Evolutionary conservation across 2,888 invertebrate genomes (phyloP), one percentile per base, ranked within the genome.

Genomic region (Andrena bucephala): DNA sequence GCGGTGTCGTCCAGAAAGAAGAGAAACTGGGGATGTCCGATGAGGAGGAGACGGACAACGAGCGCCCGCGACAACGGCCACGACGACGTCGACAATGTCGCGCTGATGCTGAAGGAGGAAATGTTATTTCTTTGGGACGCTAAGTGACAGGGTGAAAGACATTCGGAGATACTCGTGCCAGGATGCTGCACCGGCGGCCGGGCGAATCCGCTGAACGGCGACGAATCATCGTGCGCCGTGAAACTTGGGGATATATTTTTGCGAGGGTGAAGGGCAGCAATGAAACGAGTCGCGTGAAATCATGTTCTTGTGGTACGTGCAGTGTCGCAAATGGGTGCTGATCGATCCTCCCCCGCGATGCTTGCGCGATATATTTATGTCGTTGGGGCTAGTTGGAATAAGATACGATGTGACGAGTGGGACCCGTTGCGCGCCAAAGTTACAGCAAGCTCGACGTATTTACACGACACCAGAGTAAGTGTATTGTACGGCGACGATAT

Each of bases 121-220:
- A 92, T 90, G 91, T 91, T 92, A 92, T 92, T 92, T 92, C 89
- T 90, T 87, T 87, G 72, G 87, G 89, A 85, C 87, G 87, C 87
- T 92, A 92, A 92, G 90, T 92, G 92, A 92, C 92, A 92, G 85
- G 68, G 68, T 79, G 89, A 92, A 80, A 86, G 92, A 92, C 92
- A 83, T 89, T 89, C 87, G 87, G 82, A 87, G 88, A 87, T 90
- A 92, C 90, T 91, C 86, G 84, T 85, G 86, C 63, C 80, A 67
- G 83, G 77, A 78, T 63, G 78, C 68, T 62, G 83, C 83, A 42
- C 31, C 50, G 63, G 72, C 73, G 52, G 74, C 48, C 27, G 8
- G 67, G 48, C 62, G 78, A 60, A 77, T 83, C 63, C 65, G 77
- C 50, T 77, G 77, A 77, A 77, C 81, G 67, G 60, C 54, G 36